Base-by-base conservation (phyloP, 2,113 vertebrate genomes). In the Clarias gariepinus region DNA sequence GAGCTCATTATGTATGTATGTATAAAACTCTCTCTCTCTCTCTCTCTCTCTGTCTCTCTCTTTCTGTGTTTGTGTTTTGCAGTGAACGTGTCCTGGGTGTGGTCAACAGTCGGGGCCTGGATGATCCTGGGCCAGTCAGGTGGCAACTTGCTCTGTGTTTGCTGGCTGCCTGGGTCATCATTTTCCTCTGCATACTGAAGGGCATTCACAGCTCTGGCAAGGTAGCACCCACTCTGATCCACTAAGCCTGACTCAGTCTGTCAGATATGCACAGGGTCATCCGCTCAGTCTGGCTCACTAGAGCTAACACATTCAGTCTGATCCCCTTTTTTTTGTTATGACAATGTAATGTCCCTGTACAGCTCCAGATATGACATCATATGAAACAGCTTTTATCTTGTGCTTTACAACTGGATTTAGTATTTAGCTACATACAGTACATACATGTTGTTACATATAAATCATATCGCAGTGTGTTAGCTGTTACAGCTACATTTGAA, bases 131-230 rank as follows among this genome's bases (percentile, higher is more conserved):
- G 2, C 95, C 94, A 0, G 94, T 96, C 25, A 92, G 95, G 0
- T 95, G 95, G 95, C 92, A 90, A 10, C 91, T 96, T 71, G 96
- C 95, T 3, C 90, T 96, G 63, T 96, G 96, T 89, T 94, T 96
- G 15, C 89, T 96, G 71, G 93, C 92, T 12, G 95, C 95, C 68
- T 96, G 96, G 96, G 8, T 96, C 90, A 91, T 96, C 86, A 95
- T 96, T 91, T 96, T 95, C 89, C 90, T 96, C 15, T 96, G 95
- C 85, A 96, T 95, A 88, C 90, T 96, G 25, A 95, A 95, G 81
- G 96, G 96, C 86, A 96, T 96, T 90, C 95, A 90, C 89, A 96
- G 96, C 91, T 96, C 96, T 4, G 96, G 96, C 81, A 96, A 96
- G 95, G 96, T 96, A 83, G 92, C 47, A 15, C 57, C 18, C 23